Conservation (phyloP, 2,888 invertebrate genomes). For the Bursaphelenchus okinawaensis region DNA sequence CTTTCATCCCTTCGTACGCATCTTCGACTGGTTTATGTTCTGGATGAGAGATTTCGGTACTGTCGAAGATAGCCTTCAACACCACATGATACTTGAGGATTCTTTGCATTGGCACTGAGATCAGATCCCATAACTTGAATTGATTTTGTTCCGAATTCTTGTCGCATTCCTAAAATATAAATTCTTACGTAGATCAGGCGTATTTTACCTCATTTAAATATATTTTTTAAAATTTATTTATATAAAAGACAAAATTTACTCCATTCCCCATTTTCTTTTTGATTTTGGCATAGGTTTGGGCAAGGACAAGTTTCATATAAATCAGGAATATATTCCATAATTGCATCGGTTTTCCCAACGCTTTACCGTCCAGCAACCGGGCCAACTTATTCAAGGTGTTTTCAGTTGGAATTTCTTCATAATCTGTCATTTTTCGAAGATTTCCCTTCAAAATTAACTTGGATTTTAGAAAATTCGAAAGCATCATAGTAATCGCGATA, state of each 20-base stretch:
- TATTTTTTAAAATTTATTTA: too few species aligned
- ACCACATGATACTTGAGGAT: constrained; percentile 93
- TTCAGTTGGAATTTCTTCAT: neutral
- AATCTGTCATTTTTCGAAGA: constrained; percentile 6
- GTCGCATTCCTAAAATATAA: constrained; percentile 73
- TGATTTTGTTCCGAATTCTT: constrained; percentile 76
- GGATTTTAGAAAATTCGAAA: too few species aligned
- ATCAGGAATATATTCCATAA: neutral
- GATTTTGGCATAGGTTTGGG: neutral
- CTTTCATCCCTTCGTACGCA: constrained; percentile 63
- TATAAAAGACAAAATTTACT: too few species aligned
- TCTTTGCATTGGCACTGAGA: constrained; percentile 96
- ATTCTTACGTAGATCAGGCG: too few species aligned
- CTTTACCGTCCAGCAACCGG: neutral
- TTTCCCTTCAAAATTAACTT: too few species aligned
- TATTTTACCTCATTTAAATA: too few species aligned
- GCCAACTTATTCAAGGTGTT: neutral
- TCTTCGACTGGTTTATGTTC: constrained; percentile 76
- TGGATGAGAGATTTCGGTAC: constrained; percentile 67
- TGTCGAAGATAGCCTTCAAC: constrained; percentile 60
- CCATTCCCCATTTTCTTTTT: neutral
- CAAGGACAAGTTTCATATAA: neutral
- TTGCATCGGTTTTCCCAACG: neutral
- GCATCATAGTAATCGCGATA: too few species aligned
- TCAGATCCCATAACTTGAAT: constrained; percentile 85